Percentiles rank a stretch among this genome's conserved stretches.
These are phyloP conservation scores for Cathartes aura DNA, from an alignment of 2,113 vertebrate genomes.

Conservation along the genomic window DNA sequence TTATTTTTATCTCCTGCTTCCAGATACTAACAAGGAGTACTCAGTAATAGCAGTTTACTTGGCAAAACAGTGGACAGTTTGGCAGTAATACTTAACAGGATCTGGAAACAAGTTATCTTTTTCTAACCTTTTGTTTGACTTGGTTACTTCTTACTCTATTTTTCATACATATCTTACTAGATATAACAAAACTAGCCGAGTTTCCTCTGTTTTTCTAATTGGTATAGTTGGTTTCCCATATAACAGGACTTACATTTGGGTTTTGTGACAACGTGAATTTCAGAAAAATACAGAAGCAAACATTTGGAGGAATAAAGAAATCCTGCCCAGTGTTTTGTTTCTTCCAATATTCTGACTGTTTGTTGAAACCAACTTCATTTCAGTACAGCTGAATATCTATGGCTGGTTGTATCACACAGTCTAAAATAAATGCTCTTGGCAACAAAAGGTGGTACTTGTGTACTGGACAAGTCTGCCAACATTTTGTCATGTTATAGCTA, in stretches of 20 bases:
- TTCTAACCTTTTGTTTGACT: neutral
- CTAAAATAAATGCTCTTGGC: neutral
- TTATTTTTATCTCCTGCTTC: neutral
- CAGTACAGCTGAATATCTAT: neutral
- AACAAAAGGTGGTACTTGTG: neutral
- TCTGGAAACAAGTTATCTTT: conserved; percentile 16
- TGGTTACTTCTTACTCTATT: neutral
- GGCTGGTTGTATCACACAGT: neutral
- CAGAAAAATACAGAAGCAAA: neutral
- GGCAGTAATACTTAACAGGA: neutral
- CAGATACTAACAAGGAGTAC: neutral
- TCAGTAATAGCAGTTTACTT: neutral
- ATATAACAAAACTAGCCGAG: neutral
- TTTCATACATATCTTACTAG: neutral
- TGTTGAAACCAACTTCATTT: neutral
- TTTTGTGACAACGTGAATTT: neutral
- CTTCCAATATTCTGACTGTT: neutral
- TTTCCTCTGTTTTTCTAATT: neutral
- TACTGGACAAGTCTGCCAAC: neutral
- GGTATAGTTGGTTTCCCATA: neutral
- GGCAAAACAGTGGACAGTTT: neutral
- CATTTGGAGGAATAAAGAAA: neutral
- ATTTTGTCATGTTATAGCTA: neutral
- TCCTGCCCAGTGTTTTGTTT: neutral
- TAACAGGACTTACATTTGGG: neutral